Percentiles rank a stretch among this genome's conserved stretches.
Evolutionary conservation across 92 coral and sea anemone species (phyloP).

Genomic region (Epizoanthus scotinus): DNA sequence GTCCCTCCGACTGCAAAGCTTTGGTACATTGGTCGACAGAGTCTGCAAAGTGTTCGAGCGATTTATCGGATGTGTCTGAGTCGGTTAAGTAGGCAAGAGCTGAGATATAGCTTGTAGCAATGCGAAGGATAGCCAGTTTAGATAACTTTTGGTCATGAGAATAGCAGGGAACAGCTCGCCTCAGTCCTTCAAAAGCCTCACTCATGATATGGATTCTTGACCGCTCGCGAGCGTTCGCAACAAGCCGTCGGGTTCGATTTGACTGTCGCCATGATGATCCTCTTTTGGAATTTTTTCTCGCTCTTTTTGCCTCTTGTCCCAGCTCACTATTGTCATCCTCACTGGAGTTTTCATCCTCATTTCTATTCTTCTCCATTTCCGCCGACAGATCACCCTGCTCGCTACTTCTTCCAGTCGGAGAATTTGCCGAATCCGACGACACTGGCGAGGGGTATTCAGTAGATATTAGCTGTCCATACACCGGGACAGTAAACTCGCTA

Average conservation of each 20-base stretch:
- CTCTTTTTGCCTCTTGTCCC: constrained; percentile 58
- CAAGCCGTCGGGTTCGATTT: constrained; percentile 82
- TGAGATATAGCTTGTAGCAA: constrained; percentile 94
- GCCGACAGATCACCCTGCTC: neutral
- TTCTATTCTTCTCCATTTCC: constrained; percentile 1
- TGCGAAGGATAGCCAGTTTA: constrained; percentile 85
- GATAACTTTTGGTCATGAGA: constrained; percentile 94
- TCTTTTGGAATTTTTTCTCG: constrained; percentile 60
- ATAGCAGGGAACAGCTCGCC: constrained; percentile 94
- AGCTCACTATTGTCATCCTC: constrained; percentile 25
- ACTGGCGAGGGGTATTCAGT: constrained; percentile 14
- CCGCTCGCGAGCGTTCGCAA: constrained; percentile 94
- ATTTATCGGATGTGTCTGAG: constrained; percentile 81
- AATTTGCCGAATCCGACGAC: constrained; percentile 22
- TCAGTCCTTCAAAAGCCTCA: constrained; percentile 91
- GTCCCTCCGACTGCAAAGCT: constrained; percentile 92
- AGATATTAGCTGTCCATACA: constrained; percentile 52
- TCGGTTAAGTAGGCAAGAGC: constrained; percentile 85
- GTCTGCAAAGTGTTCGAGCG: constrained; percentile 91
- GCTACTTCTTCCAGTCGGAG: constrained; percentile 28
- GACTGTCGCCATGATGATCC: constrained; percentile 84
- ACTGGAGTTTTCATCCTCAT: constrained; percentile 31
- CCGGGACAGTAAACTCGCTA: constrained; percentile 43
- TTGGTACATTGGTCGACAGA: constrained; percentile 91
- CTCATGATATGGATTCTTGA: constrained; percentile 95